A percentile compares a stretch with the other conserved stretches of the same genome.
phyloP scores from a whole-genome alignment of 2,888 invertebrate species.

The Calliopum simillimum region DNA sequence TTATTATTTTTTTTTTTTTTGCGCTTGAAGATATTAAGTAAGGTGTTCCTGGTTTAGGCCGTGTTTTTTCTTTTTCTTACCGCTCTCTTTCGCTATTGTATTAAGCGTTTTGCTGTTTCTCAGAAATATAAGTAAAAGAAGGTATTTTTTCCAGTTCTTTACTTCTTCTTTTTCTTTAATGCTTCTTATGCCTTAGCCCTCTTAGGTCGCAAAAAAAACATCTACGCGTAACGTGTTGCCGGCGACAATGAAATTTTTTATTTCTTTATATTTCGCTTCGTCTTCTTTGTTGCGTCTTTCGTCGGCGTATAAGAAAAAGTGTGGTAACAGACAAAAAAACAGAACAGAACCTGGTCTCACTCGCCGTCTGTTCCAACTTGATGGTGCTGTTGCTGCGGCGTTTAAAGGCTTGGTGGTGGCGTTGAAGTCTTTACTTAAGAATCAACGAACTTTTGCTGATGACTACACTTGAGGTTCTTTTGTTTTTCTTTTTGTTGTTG shows the following conservation, averaged over 20 bases:
- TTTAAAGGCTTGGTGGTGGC: background rate
- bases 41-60: slow-evolving; percentile 9
- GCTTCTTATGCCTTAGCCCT: slow-evolving; percentile 28
- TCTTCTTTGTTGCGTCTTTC: slow-evolving; percentile 5
- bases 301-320: slow-evolving; percentile 43
- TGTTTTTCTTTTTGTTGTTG: slow-evolving; percentile 10
- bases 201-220: background rate
- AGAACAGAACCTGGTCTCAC: slow-evolving; percentile 10
- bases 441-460: slow-evolving; percentile 52
- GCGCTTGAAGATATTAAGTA: slow-evolving; percentile 1
- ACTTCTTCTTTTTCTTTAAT: slow-evolving; percentile 28
- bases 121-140: slow-evolving; percentile 18
- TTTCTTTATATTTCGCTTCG: slow-evolving; percentile 18
- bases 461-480: slow-evolving; percentile 29
- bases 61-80: background rate
- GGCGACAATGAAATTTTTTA: slow-evolving; percentile 15
- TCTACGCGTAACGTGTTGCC: slow-evolving; percentile 6
- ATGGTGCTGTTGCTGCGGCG: slow-evolving; percentile 16
- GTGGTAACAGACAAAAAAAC: background rate
- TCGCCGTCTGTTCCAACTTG: background rate
- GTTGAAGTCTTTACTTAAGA: slow-evolving; percentile 41
- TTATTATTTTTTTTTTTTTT: slow-evolving; percentile 1
- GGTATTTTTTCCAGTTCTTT: background rate
- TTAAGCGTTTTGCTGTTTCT: background rate
- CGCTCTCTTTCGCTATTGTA: background rate